Evolutionary conservation across 2,113 vertebrate species (phyloP), one percentile per base, ranked within the genome.

Genomic region (Zosterops pallidus): DNA sequence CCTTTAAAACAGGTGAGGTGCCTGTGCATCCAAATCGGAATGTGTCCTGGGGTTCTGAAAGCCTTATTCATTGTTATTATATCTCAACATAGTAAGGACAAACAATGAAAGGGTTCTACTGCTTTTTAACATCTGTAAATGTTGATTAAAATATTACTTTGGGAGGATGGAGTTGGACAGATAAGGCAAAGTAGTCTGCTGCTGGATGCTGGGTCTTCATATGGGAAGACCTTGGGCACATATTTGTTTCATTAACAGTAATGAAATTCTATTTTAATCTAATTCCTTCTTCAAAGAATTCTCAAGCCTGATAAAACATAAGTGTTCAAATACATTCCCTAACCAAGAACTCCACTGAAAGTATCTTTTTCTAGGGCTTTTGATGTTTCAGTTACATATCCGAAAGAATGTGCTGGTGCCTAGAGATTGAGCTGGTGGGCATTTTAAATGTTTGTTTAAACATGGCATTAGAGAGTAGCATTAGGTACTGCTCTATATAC

Each of bases 1-100:
- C 99, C 90, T 99, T 98, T 94, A 99, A 99, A 97, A 98, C 98
- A 97, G 99, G 99, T 99, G 79, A 96, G 93, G 86, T 96, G 87
- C 14, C 19, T 49, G 2, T 44, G 20, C 53, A 64, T 35, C 20
- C 68, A 59, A 71, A 77, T 21, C 12, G 17, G 17, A 42, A 28
- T 28, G 12, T 63, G 70, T 90, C 42, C 26, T 42, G 24, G n/a
- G 50, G 19, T 1, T 68, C 21, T 76, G 25, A 90, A 91, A 68
- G 14, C 37, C 42, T 1, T 31, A 25, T 42, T 59, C 0, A 0
- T 31, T n/a, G 14, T 14, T 50, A 9, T 6, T 46, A 2, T 63
- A 23, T 35, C 49, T 70, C 47, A 76, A 33, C n/a, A 19, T 18
- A 65, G 33, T 39, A 60, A 65, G 42, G 35, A 25, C 35, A 80